A percentile compares a stretch with the other conserved stretches of the same genome.
Evolutionary conservation across 2,797 vertebrate genomes (phyloP).

Genomic region (Coluber constrictor): DNA sequence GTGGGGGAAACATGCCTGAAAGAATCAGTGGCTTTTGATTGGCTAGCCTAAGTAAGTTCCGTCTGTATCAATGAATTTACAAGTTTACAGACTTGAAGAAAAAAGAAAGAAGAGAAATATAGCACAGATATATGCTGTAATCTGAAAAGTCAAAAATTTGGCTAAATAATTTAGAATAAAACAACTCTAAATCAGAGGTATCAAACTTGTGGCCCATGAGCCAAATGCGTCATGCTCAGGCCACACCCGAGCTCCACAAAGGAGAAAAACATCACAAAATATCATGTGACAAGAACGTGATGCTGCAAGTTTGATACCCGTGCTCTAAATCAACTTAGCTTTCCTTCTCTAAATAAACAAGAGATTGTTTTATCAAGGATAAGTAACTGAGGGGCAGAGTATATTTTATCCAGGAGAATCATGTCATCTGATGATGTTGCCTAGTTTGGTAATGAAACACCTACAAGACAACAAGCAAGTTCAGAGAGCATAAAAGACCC

Average conservation of each 20-base stretch:
- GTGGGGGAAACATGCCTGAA: no score
- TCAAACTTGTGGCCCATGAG: no score
- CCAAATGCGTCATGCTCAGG: rapidly evolving
- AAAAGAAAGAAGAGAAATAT: neutral
- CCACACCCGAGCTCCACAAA: no score
- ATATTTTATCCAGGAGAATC: neutral
- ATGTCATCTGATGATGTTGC: neutral
- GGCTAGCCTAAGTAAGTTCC: neutral
- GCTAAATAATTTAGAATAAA: neutral
- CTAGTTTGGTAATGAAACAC: neutral
- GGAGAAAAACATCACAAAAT: rapidly evolving
- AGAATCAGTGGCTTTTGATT: neutral
- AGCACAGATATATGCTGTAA: neutral
- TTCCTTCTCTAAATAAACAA: neutral
- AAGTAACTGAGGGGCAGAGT: neutral
- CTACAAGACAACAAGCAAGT: neutral
- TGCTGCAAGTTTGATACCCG: no score
- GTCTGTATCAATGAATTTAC: neutral
- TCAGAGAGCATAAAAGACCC: neutral
- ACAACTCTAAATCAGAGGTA: neutral
- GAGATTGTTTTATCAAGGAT: neutral
- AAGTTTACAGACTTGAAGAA: neutral
- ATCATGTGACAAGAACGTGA: no score
- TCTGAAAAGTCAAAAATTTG: neutral
- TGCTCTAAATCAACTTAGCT: neutral